Evolutionary conservation across 2,797 vertebrate genomes (phyloP).

Genomic region (Scolopax rusticola): DNA sequence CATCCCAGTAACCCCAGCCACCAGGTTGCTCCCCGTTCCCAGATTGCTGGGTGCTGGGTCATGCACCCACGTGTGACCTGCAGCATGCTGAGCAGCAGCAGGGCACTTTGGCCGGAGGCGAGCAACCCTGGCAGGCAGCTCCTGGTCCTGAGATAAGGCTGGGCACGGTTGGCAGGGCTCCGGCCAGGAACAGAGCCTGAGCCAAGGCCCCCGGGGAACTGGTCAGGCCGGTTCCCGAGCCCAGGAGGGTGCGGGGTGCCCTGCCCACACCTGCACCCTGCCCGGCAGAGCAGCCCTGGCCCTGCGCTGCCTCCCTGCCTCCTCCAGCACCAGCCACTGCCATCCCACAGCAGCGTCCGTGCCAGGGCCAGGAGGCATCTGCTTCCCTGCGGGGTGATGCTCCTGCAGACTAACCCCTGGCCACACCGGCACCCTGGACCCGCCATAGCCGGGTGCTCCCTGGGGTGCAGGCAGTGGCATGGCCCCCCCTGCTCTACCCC

Average conservation of each 20-base stretch:
- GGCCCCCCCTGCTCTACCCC: accelerated
- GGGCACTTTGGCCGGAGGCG: accelerated
- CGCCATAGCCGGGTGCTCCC: accelerated
- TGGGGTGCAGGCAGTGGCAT: accelerated
- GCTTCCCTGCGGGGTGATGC: accelerated
- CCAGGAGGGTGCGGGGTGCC: neutral
- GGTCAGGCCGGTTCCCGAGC: conserved; percentile 23
- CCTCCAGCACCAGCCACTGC: accelerated
- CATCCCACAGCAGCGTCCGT: neutral
- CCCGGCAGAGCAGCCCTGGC: neutral
- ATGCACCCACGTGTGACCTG: accelerated
- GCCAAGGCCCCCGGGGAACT: neutral
- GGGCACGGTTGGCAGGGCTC: neutral
- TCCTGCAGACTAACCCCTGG: neutral
- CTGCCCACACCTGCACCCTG: neutral
- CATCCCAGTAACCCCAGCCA: neutral
- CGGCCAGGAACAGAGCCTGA: neutral
- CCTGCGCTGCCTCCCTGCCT: accelerated
- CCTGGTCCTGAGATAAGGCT: conserved; percentile 30
- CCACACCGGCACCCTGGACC: neutral
- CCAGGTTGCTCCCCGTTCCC: neutral
- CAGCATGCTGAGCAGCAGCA: accelerated
- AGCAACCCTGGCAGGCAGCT: neutral
- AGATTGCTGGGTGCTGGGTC: neutral
- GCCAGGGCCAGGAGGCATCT: accelerated